Base-by-base conservation (phyloP, 2,888 invertebrate species). In the Automeris io region DNA sequence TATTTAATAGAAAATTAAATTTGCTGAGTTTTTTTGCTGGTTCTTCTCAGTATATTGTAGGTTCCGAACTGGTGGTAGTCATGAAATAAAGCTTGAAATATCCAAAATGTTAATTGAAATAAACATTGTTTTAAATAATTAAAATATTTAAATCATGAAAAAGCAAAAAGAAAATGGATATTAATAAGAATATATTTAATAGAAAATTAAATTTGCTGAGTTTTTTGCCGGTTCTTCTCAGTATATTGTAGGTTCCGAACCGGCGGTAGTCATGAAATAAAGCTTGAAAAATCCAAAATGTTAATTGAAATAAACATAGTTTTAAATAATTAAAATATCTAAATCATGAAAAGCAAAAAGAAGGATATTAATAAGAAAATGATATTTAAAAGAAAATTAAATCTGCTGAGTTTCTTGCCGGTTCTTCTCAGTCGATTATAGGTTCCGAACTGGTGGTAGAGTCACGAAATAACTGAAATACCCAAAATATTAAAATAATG, bases 201-300 rank as follows among this genome's bases (percentile, higher is more conserved):
- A 24, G 11, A 24, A 11, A 3, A 2, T 11, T 11, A 9, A 11
- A 24, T 25, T 25, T 59, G 48, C 68, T 78, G 81, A 81, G 81
- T 80, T 81, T 81, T 78, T 81, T 81, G 63, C 76, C 78, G 78
- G 64, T 78, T 82, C 82, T 82, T 81, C 81, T 81, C 81, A 70
- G 76, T 62, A 54, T 74, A 54, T 59, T 59, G 69, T 67, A 70
- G 58, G 61, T 76, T 76, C 46, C 63, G 80, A 81, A 81, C 67
- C 76, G 80, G 78, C 62, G 48, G 63, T 70, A 57, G 39, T 53
- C 39, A 33, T 33, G n/a, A n/a, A n/a, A n/a, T n/a, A n/a, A n/a
- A n/a, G n/a, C n/a, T n/a, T n/a, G n/a, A n/a, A n/a, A n/a, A n/a
- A n/a, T n/a, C n/a, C n/a, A n/a, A n/a, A n/a, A n/a, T n/a, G n/a